These are phyloP conservation scores for Conistra vaccinii DNA, from an alignment of 2,888 invertebrate genomes.

Conservation along the genomic window DNA sequence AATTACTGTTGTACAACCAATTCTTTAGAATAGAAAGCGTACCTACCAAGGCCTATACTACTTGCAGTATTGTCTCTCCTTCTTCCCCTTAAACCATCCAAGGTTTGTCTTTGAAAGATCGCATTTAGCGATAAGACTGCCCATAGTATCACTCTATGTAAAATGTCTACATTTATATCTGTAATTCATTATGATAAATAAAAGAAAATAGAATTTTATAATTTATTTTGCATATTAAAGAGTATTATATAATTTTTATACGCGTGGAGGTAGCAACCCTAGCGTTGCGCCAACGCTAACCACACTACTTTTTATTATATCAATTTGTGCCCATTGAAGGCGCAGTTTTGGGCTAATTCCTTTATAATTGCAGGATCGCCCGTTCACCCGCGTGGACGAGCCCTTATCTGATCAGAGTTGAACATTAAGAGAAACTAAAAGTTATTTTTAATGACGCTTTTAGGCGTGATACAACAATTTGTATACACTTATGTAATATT, in stretches of 20 bases:
- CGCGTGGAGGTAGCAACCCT: constrained; percentile 67
- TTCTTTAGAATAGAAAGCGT: neutral
- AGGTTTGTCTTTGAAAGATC: neutral
- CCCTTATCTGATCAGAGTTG: constrained; percentile 83
- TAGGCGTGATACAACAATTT: constrained; percentile 73
- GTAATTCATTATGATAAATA: neutral
- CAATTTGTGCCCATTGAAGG: constrained; percentile 90
- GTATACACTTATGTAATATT: constrained; percentile 65
- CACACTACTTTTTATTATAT: constrained; percentile 89
- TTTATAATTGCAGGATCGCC: constrained; percentile 89
- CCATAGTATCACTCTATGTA: neutral
- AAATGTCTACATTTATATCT: neutral
- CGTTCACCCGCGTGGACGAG: constrained; percentile 80
- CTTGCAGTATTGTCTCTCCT: no score
- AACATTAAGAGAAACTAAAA: constrained; percentile 81
- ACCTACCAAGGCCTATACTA: no score
- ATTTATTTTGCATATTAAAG: neutral
- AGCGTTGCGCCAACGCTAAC: constrained; percentile 73
- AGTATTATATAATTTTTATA: neutral
- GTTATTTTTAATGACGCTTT: constrained; percentile 77
- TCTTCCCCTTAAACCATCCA: no score
- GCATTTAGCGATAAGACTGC: neutral
- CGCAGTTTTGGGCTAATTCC: constrained; percentile 88
- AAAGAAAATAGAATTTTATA: no score
- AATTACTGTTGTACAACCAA: neutral